These are phyloP conservation scores for Castor canadensis DNA, from an alignment of 2,113 vertebrate genomes.

Conservation along the genomic window DNA sequence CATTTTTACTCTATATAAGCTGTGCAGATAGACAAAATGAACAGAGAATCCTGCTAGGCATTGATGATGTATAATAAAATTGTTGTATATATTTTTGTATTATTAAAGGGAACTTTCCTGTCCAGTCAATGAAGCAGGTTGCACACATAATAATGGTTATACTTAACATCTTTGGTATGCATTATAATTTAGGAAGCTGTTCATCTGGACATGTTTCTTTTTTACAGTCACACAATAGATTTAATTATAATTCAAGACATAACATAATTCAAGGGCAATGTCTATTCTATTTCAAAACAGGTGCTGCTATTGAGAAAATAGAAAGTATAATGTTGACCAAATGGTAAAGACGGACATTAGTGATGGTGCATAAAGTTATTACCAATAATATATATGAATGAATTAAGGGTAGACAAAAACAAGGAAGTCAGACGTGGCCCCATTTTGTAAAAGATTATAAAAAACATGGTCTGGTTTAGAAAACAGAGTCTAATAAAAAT, in stretches of 20 bases:
- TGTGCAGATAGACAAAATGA: neutral
- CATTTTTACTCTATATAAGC: slow-evolving; percentile 41
- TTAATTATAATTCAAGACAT: slow-evolving; percentile 11
- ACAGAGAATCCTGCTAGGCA: neutral
- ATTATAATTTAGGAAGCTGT: neutral
- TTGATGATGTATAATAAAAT: neutral
- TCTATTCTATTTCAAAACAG: neutral
- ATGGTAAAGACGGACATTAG: neutral
- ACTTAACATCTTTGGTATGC: neutral
- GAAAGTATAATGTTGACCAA: neutral
- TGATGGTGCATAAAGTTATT: neutral
- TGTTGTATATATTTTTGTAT: neutral
- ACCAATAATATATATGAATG: neutral
- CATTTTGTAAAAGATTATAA: neutral
- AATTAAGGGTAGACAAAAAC: neutral
- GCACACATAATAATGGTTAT: neutral
- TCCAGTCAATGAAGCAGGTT: neutral
- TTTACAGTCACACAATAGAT: neutral
- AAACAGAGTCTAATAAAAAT: neutral
- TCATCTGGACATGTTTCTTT: neutral
- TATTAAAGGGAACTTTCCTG: neutral
- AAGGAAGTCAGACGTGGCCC: neutral
- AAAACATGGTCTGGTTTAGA: neutral
- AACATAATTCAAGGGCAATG: neutral
- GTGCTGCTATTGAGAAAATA: neutral